Percentiles rank a stretch among this genome's conserved stretches.
Conservation (phyloP, 1,140 invertebrate genomes). For the Saccostrea cuccullata region DNA sequence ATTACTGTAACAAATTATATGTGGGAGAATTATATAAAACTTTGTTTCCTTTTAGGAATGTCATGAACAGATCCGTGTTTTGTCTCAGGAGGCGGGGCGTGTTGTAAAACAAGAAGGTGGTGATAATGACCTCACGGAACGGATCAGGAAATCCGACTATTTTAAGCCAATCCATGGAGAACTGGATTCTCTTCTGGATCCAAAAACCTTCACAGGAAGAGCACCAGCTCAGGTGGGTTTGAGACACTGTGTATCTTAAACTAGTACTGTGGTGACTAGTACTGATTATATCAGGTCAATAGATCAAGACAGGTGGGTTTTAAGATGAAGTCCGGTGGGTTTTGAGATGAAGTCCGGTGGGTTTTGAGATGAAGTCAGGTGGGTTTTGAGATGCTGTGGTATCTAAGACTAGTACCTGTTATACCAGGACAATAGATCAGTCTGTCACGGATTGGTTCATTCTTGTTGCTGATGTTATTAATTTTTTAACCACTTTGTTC, state of each 20-base stretch:
- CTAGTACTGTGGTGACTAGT: too few relatives aligned
- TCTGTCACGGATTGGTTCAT: neutral
- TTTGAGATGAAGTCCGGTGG: too few relatives aligned
- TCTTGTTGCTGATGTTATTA: neutral
- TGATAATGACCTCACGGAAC: conserved; percentile 93
- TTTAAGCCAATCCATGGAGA: conserved; percentile 90
- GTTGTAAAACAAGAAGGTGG: conserved; percentile 92
- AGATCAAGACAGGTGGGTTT: conserved; percentile 80
- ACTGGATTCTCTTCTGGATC: conserved; percentile 88
- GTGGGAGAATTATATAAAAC: too few relatives aligned
- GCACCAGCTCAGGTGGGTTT: conserved; percentile 87
- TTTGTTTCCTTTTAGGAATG: conserved; percentile 83
- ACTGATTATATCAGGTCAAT: too few relatives aligned
- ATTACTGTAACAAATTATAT: too few relatives aligned
- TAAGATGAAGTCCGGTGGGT: too few relatives aligned
- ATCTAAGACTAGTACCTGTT: neutral
- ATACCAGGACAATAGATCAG: neutral
- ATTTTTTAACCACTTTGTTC: neutral
- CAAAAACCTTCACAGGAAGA: conserved; percentile 92
- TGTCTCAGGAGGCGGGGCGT: conserved; percentile 93
- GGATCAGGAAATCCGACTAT: conserved; percentile 89
- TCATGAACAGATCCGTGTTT: conserved; percentile 95
- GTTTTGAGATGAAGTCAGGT: conserved; percentile 82
- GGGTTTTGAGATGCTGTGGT: neutral
- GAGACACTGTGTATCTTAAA: too few relatives aligned